A percentile compares a stretch with the other conserved stretches of the same genome.
Evolutionary conservation across 2,113 vertebrate genomes (phyloP).

Genomic region (Brachionichthys hirsutus): DNA sequence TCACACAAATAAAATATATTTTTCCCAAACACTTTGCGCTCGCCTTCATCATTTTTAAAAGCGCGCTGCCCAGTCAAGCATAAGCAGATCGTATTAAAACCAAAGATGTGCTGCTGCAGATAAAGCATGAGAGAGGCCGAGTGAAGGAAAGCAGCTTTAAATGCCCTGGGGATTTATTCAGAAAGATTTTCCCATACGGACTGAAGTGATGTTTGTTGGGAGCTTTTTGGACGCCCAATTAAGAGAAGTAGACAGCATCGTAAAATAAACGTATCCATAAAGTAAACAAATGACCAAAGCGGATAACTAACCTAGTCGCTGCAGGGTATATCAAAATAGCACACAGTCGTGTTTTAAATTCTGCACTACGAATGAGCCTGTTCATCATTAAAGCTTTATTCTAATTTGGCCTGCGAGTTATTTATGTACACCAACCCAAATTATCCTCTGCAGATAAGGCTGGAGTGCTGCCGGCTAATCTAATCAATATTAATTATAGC

Average conservation of each 20-base stretch:
- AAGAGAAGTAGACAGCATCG: slow-evolving; percentile 38
- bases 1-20: slow-evolving; percentile 47
- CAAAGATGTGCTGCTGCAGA: slow-evolving; percentile 52
- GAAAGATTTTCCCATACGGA: slow-evolving; percentile 21
- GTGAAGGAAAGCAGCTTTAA: slow-evolving; percentile 37
- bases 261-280: slow-evolving; percentile 43
- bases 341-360: neutral
- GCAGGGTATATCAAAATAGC: slow-evolving; percentile 18
- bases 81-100: slow-evolving; percentile 48
- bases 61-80: slow-evolving; percentile 26
- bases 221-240: slow-evolving; percentile 38
- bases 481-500: slow-evolving; percentile 65
- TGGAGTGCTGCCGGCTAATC: slow-evolving; percentile 47
- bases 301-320: slow-evolving; percentile 35
- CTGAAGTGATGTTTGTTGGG: slow-evolving; percentile 23
- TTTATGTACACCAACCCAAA: slow-evolving; percentile 27
- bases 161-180: slow-evolving; percentile 29
- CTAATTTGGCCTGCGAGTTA: slow-evolving; percentile 34
- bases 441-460: slow-evolving; percentile 43
- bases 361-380: slow-evolving; percentile 1
- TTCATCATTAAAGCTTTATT: slow-evolving; percentile 36
- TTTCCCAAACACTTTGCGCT: slow-evolving; percentile 16
- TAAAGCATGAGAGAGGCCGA: slow-evolving; percentile 47
- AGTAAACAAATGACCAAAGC: slow-evolving; percentile 38
- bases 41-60: slow-evolving; percentile 51